These are phyloP conservation scores for Ephialtes manifestator DNA, from an alignment of 2,888 invertebrate species.

Conservation along the genomic window DNA sequence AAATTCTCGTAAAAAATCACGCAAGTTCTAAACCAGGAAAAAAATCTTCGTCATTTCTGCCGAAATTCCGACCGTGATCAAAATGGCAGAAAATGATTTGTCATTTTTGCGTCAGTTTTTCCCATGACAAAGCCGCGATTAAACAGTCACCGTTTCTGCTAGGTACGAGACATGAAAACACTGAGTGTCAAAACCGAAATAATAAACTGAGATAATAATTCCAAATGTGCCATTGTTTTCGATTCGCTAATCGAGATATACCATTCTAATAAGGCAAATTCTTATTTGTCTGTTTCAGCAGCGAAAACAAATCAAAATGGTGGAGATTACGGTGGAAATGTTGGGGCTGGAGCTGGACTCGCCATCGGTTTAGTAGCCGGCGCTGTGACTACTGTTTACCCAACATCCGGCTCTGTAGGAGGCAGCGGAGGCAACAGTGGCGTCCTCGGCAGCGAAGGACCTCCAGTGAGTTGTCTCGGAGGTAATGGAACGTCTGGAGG, in stretches of 20 bases:
- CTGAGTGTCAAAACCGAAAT: too few species aligned
- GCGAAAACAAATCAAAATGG: slow-evolving; percentile 79
- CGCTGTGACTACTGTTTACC: slow-evolving; percentile 61
- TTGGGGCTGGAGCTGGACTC: slow-evolving; percentile 71
- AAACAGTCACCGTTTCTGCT: too few species aligned
- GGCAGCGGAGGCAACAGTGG: slow-evolving; percentile 55
- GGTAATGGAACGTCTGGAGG: slow-evolving; percentile 55
- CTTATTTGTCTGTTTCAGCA: slow-evolving; percentile 77
- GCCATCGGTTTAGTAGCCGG: slow-evolving; percentile 56
- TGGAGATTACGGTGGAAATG: slow-evolving; percentile 78
- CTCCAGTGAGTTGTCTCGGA: slow-evolving; percentile 63
- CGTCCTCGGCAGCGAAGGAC: slow-evolving; percentile 73
- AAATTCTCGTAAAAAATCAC: too few species aligned
- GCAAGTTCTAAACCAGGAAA: too few species aligned
- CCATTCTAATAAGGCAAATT: slow-evolving; percentile 21
- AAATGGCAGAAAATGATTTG: too few species aligned
- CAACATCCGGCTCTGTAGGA: slow-evolving; percentile 60
- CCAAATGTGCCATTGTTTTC: too few species aligned
- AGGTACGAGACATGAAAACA: too few species aligned
- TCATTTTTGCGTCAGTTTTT: too few species aligned
- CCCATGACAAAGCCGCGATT: too few species aligned
- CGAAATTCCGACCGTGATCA: too few species aligned
- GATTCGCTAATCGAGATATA: not conserved
- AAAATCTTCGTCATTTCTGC: too few species aligned
- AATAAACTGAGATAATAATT: too few species aligned